Evolutionary conservation across 2,888 invertebrate species (phyloP).

Genomic region (Stenodera caucasica): DNA sequence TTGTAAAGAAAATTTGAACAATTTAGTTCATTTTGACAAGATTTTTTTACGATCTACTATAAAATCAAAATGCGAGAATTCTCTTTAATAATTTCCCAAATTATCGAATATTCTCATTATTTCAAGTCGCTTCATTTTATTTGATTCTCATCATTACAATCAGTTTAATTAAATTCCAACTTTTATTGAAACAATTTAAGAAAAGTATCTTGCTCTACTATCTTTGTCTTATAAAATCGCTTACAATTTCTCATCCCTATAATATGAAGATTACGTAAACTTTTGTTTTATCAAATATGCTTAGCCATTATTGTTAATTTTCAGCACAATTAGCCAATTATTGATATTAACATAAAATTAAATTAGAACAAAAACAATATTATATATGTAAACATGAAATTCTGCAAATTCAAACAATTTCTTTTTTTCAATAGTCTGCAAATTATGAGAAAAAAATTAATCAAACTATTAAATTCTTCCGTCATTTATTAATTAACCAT

Average conservation of each 20-base stretch:
- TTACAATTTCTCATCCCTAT: neutral
- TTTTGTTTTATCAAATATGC: neutral
- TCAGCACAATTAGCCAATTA: slow-evolving; percentile 1
- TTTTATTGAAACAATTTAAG: neutral
- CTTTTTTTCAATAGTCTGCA: neutral
- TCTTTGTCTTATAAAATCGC: no score
- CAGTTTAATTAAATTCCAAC: neutral
- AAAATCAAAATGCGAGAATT: no score
- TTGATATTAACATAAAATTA: neutral
- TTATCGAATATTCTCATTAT: neutral
- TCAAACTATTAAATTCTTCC: neutral
- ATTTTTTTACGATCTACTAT: no score
- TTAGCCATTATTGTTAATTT: slow-evolving; percentile 3
- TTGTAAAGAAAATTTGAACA: no score
- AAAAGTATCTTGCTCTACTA: neutral
- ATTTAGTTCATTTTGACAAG: no score
- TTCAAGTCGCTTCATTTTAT: neutral
- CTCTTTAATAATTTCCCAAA: no score
- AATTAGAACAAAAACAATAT: slow-evolving; percentile 9
- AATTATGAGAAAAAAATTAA: neutral
- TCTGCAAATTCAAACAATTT: slow-evolving; percentile 6
- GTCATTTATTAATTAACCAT: neutral
- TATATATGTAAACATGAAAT: slow-evolving; percentile 7
- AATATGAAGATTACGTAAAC: slow-evolving; percentile 8
- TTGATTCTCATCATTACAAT: neutral